These are phyloP conservation scores for Adrianichthys oophorus DNA, from an alignment of 2,797 vertebrate species.

Conservation along the genomic window DNA sequence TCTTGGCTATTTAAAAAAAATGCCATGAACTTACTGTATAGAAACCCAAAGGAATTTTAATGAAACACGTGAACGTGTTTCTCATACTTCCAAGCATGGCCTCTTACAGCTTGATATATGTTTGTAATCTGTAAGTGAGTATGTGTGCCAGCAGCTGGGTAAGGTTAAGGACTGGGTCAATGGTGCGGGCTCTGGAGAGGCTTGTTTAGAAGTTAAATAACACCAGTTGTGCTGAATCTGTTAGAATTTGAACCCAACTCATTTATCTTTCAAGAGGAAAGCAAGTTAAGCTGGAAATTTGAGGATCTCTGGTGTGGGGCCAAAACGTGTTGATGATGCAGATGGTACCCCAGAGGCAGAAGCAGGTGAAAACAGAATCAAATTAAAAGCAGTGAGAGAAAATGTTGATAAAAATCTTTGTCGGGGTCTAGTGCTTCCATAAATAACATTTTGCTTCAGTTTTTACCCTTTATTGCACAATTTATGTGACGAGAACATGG, in stretches of 20 bases:
- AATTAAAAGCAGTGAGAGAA: constrained; percentile 21
- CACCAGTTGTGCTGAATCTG: constrained; percentile 24
- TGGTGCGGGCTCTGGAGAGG: constrained; percentile 6
- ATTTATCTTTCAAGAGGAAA: constrained; percentile 46
- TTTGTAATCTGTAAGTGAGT: no score
- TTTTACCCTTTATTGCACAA: no score
- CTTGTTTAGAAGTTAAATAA: constrained; percentile 32
- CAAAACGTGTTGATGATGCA: constrained; percentile 40
- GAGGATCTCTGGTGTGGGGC: constrained; percentile 18
- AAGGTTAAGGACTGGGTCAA: not conserved
- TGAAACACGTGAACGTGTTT: no score
- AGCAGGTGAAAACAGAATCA: constrained; percentile 31
- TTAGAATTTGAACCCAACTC: constrained; percentile 38
- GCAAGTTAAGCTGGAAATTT: constrained; percentile 33
- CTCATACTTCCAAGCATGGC: no score
- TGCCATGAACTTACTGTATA: no score
- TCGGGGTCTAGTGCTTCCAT: no score
- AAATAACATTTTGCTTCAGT: no score
- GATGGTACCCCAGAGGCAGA: constrained; percentile 39
- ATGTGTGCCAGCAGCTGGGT: no score
- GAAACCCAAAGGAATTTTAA: no score
- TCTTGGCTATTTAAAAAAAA: no score
- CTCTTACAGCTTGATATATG: no score
- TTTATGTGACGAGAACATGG: no score
- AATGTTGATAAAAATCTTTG: constrained; percentile 8